Evolutionary conservation across 2,797 vertebrate genomes (phyloP).

Genomic region (Dermochelys coriacea): DNA sequence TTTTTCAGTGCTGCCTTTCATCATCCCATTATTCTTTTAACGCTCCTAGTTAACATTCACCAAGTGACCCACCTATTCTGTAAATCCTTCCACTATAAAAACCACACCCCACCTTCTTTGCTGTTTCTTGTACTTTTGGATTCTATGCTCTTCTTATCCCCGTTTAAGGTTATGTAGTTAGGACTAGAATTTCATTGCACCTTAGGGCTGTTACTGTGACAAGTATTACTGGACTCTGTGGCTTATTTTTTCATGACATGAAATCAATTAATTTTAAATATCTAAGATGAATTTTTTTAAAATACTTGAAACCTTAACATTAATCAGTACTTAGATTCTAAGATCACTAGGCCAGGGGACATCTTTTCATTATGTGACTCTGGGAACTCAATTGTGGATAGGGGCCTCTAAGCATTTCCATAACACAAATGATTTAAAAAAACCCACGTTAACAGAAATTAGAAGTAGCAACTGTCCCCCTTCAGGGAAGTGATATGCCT

Average conservation of each 20-base stretch:
- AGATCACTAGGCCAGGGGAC: not conserved
- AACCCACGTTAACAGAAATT: not conserved
- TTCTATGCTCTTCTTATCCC: not conserved
- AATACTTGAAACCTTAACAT: accelerated
- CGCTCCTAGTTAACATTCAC: not conserved
- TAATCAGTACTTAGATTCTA: not conserved
- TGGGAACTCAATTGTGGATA: accelerated
- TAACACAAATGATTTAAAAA: not conserved
- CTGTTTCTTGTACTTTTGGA: not conserved
- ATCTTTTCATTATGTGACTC: not conserved
- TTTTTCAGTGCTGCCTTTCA: not conserved
- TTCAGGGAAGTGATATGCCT: not conserved
- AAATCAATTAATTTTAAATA: not conserved
- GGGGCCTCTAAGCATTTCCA: not conserved
- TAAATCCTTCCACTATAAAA: not conserved
- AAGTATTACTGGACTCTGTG: not conserved
- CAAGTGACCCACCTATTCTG: not conserved
- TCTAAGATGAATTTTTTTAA: not conserved
- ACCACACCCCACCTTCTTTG: not conserved
- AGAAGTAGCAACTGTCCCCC: not conserved
- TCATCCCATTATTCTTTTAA: not conserved
- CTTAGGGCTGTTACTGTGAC: not conserved
- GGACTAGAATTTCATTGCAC: not conserved
- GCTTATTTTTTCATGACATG: not conserved
- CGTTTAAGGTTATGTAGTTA: accelerated